Evolutionary conservation across 2,113 vertebrate genomes (phyloP).

Genomic region (Rhinolophus ferrumequinum): DNA sequence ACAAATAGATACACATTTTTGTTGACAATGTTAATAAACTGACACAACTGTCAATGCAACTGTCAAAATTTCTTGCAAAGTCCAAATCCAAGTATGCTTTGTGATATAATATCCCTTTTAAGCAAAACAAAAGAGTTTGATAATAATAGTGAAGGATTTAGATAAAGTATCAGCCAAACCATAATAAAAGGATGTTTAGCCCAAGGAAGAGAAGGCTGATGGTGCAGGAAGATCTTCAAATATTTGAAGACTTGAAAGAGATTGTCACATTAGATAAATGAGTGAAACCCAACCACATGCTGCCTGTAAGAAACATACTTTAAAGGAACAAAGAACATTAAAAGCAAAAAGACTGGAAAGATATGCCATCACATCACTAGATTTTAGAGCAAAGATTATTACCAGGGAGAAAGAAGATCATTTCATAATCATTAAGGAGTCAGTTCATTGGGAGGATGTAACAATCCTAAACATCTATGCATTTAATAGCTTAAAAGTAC

Average conservation of each 20-base stretch:
- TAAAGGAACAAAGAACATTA: background rate
- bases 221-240: background rate
- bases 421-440: background rate
- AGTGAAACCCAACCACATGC: background rate
- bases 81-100: background rate
- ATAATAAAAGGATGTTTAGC: background rate
- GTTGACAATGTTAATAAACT: background rate
- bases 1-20: background rate
- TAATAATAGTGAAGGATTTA: constrained; percentile 3
- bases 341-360: background rate
- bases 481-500: background rate
- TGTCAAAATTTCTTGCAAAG: background rate
- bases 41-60: background rate
- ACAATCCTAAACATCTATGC: background rate
- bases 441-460: background rate
- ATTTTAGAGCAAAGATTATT: constrained; percentile 18
- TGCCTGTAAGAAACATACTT: background rate
- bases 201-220: background rate
- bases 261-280: background rate
- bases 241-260: background rate
- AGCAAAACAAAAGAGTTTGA: background rate
- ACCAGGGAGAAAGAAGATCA: background rate
- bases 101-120: background rate
- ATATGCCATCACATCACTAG: background rate
- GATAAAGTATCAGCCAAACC: background rate